These are phyloP conservation scores for Drosophila erecta DNA, from an alignment of 1,140 invertebrate genomes.

Conservation along the genomic window DNA sequence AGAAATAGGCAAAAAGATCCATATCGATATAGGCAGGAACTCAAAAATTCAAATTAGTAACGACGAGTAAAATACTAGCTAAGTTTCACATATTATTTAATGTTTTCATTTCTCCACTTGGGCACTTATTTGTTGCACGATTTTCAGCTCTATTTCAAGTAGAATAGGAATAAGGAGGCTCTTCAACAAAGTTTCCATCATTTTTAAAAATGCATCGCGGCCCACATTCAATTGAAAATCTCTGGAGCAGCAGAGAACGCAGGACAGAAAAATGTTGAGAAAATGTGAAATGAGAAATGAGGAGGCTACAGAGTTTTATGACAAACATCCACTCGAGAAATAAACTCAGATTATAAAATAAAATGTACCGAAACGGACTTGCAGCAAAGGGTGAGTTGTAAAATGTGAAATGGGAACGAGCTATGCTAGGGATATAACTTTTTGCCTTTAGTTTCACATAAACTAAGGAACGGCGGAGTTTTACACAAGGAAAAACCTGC, in stretches of 20 bases:
- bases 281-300: not conserved
- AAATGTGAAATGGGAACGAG: constrained; percentile 6
- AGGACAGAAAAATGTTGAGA: not conserved
- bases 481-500: not conserved
- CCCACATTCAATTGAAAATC: constrained; percentile 44
- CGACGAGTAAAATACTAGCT: too few species aligned
- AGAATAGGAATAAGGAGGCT: constrained; percentile 16
- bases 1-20: not conserved
- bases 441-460: constrained; percentile 24
- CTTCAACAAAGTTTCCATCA: constrained; percentile 41
- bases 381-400: constrained; percentile 13
- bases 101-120: not conserved
- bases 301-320: constrained; percentile 37
- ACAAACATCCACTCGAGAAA: constrained; percentile 50
- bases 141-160: constrained; percentile 45
- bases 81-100: too few species aligned
- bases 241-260: not conserved
- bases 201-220: constrained; percentile 48
- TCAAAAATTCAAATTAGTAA: too few species aligned
- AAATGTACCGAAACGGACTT: constrained; percentile 35
- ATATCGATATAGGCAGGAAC: not conserved
- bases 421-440: constrained; percentile 25
- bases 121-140: constrained; percentile 24
- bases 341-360: constrained; percentile 63
- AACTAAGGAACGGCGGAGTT: constrained; percentile 35